Evolutionary conservation across 2,113 vertebrate genomes (phyloP), one percentile per base, ranked within the genome.

Genomic region (Coptodon rendalli): DNA sequence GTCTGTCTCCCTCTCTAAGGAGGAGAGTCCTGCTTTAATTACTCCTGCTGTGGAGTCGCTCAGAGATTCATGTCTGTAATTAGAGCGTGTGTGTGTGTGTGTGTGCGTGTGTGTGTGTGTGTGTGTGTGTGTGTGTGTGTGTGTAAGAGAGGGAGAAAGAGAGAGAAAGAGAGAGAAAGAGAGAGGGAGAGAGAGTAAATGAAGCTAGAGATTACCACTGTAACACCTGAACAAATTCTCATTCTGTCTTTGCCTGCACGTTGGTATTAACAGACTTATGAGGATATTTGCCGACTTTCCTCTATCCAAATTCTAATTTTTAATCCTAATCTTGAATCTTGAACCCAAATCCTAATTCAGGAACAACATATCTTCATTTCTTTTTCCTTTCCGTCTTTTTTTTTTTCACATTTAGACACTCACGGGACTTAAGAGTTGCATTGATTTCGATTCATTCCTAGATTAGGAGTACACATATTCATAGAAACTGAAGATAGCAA

Each of bases 11-110:
- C 73, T 81, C 27, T 91, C 92, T 63, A 54, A 45, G 85, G 91
- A 87, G 83, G 90, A 93, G 90, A 92, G 86, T 87, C 87, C 91
- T 86, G 89, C 89, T 94, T 94, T 95, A 95, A 96, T 95, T 95
- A 95, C 91, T 94, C 81, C 89, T 84, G 40, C 92, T 90, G 86
- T 91, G 88, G 90, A 94, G 87, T 63, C 89, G 92, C 90, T 91
- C 76, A 81, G 91, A 92, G 91, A 92, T 82, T 89, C 84, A 82
- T 89, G 92, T 85, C 88, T 92, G 91, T 95, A 95, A 95, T 95
- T 96, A 95, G 78, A 79, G 59, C 40, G 78, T 87, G 31, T 88
- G 68, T 84, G 85, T 66, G 83, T 63, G 71, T n/a, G 71, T 29
- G 45, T 80, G 85, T 56, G 83, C 84, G 87, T 45, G 73, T 66